Evolutionary conservation across 2,113 vertebrate genomes (phyloP).

Genomic region (Todiramphus saurophagus): DNA sequence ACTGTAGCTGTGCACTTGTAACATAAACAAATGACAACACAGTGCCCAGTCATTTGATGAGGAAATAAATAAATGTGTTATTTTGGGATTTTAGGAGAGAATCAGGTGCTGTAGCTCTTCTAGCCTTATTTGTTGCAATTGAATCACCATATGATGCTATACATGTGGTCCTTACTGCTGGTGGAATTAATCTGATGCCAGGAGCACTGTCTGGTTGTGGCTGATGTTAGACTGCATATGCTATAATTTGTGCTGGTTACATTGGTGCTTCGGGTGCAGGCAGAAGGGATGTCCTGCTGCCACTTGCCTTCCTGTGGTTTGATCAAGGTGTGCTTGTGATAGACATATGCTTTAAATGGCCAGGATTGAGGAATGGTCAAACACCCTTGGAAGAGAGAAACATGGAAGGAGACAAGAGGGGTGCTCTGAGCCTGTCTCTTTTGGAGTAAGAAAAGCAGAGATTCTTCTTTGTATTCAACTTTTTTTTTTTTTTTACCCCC

Average conservation of each 20-base stretch:
- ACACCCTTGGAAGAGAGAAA: background rate
- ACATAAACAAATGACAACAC: background rate
- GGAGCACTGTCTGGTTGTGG: background rate
- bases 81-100: background rate
- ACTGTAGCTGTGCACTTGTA: background rate
- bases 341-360: background rate
- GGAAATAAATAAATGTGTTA: background rate
- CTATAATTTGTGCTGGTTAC: background rate
- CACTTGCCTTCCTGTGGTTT: background rate
- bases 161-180: background rate
- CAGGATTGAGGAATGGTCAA: background rate
- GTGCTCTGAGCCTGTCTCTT: background rate
- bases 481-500: too few species aligned
- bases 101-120: background rate
- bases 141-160: fast-evolving
- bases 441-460: background rate
- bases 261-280: background rate
- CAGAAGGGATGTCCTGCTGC: background rate
- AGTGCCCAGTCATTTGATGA: background rate
- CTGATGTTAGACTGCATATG: background rate
- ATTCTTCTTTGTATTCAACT: background rate
- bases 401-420: background rate
- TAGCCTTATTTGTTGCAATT: background rate
- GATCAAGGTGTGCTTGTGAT: background rate
- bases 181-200: background rate